These are phyloP conservation scores for Cryptomyrus ogoouensis DNA, from an alignment of 2,113 vertebrate genomes.

Conservation along the genomic window DNA sequence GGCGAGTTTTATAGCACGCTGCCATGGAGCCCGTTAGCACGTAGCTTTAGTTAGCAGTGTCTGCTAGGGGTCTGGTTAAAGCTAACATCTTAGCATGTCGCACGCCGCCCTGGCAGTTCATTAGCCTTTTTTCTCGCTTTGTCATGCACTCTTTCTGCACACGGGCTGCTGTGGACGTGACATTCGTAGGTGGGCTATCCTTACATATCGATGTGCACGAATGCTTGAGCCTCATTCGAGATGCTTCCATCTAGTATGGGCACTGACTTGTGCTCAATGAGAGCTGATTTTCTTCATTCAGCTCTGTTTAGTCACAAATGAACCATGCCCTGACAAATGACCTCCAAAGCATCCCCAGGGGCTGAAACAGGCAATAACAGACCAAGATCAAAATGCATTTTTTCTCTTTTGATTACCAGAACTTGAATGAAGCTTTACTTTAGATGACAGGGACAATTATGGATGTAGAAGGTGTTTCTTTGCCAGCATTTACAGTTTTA, in stretches of 20 bases:
- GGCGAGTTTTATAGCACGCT: slow-evolving; percentile 55
- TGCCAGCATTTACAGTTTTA: neutral
- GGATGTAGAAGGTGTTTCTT: neutral
- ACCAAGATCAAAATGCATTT: neutral
- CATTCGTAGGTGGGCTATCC: neutral
- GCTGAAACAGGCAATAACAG: neutral
- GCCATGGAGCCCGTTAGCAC: neutral
- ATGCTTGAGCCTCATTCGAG: neutral
- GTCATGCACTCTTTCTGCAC: neutral
- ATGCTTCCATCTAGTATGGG: neutral
- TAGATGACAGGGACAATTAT: neutral
- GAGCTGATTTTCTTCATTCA: neutral
- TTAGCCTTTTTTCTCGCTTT: neutral
- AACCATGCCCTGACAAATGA: neutral
- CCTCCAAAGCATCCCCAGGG: neutral
- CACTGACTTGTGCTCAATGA: neutral
- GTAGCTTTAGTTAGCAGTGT: neutral
- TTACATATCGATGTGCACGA: neutral
- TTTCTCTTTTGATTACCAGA: neutral
- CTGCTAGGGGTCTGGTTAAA: neutral
- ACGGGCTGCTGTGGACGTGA: neutral
- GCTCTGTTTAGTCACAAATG: neutral
- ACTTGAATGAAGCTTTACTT: neutral
- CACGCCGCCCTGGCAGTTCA: neutral
- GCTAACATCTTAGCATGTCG: neutral